Evolutionary conservation across 2,888 invertebrate species (phyloP), one percentile per base, ranked within the genome.

Genomic region (Margaritifera margaritifera): DNA sequence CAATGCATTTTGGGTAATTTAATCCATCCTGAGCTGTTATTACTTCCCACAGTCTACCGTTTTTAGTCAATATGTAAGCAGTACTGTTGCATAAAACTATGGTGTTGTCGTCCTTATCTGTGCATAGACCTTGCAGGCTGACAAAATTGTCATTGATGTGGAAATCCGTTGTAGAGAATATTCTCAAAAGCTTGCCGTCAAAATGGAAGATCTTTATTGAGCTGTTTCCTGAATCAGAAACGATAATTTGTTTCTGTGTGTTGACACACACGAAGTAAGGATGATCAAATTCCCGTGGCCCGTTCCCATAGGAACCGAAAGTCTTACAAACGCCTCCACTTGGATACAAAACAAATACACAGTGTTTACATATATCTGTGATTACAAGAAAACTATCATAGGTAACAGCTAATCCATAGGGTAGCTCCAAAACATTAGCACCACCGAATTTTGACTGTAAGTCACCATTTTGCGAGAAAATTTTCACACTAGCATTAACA

Each of bases 21-120:
- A 87, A 73, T 18, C 86, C 86, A 60, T 87, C 87, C 55, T 80
- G 80, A 20, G 85, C 74, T 19, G 86, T 82, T 55, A 87, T 64
- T 50, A 86, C 81, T 64, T 88, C 88, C 88, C 88, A 88, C 5
- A 88, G 77, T 20, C 88, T 81, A 15, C 88, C 88, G 62, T 85
- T 86, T 71, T 83, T 84, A 25, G 86, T 84, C 42, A 86, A 69
- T 53, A 88, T 83, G 70, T 85, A 88, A 50, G 86, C 82, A 42
- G 83, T 80, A 50, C 76, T 81, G 74, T 87, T 88, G 74, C 86
- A 87, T 73, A 86, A 80, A 24, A 88, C 79, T 18, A 87, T 69
- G 19, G 85, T 80, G 72, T 88, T 87, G n/a, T 82, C 86, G 56
- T 85, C 86, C 18, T 74, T 68, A 66, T 87, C 88, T 5, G 83